phyloP scores from a whole-genome alignment of 2,888 invertebrate genomes.

The Villa cingulata region DNA sequence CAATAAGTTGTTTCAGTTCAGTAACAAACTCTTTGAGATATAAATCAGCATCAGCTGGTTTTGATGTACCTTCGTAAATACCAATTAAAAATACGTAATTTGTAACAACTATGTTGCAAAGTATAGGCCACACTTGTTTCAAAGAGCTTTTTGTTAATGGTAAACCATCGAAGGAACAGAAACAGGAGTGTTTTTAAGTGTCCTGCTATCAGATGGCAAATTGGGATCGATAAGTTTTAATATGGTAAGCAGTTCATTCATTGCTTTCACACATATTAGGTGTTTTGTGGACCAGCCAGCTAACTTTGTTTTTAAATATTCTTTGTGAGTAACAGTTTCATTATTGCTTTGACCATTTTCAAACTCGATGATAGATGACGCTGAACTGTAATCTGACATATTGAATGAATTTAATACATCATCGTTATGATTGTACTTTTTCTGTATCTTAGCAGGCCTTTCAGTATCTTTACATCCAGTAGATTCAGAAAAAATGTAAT shows the following conservation, averaged over 20 bases:
- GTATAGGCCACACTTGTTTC: constrained; percentile 9
- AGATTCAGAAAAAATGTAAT: too few relatives aligned
- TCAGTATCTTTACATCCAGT: too few relatives aligned
- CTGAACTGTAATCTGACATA: too few relatives aligned
- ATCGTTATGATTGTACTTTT: too few relatives aligned
- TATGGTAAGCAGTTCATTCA: constrained; percentile 7
- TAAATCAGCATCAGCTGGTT: constrained; percentile 8
- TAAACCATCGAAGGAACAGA: constrained; percentile 6
- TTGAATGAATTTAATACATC: too few relatives aligned
- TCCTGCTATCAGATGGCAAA: constrained; percentile 8
- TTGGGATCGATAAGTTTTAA: not conserved
- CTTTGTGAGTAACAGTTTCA: too few relatives aligned
- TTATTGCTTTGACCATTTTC: too few relatives aligned
- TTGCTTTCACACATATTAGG: constrained; percentile 2
- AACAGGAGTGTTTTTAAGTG: constrained; percentile 8
- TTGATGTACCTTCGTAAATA: not conserved
- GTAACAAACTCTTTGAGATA: constrained; percentile 5
- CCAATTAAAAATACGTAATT: constrained; percentile 1
- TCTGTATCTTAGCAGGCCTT: too few relatives aligned
- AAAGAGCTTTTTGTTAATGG: constrained; percentile 10
- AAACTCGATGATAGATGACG: too few relatives aligned
- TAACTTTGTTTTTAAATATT: too few relatives aligned
- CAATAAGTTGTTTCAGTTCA: constrained; percentile 9
- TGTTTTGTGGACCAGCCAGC: constrained; percentile 7
- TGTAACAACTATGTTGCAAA: constrained; percentile 6